These are phyloP conservation scores for Belonocnema kinseyi DNA, from an alignment of 1,140 invertebrate genomes.

Conservation along the genomic window DNA sequence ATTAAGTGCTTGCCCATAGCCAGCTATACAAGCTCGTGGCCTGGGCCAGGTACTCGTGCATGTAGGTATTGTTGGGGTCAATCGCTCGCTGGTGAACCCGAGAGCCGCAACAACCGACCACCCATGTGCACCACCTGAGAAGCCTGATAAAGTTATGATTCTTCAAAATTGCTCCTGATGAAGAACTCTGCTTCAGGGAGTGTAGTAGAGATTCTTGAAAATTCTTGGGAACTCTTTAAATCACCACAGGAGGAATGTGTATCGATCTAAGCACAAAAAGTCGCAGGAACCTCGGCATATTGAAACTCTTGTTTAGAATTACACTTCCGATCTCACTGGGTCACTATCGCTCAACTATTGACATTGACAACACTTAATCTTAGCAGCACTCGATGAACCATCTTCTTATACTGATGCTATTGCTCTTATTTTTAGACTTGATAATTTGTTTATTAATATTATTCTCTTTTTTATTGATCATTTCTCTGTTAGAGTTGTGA, in stretches of 20 bases:
- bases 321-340: constrained; percentile 6
- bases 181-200: not conserved
- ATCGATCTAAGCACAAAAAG: too few relatives aligned
- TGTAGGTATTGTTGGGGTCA: constrained; percentile 40
- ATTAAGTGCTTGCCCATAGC: constrained; percentile 69
- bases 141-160: not conserved
- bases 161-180: not conserved
- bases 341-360: constrained; percentile 8
- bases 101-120: constrained; percentile 28
- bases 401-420: not conserved
- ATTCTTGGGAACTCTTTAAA: not conserved
- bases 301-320: not conserved
- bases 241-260: not conserved
- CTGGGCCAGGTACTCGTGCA: constrained; percentile 36
- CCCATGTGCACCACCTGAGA: constrained; percentile 10
- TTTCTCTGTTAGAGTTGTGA: constrained; percentile 5
- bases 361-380: constrained; percentile 16
- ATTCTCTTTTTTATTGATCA: constrained; percentile 31
- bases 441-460: constrained; percentile 20
- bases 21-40: constrained; percentile 49
- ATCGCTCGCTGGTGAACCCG: constrained; percentile 46
- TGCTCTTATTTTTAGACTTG: not conserved
- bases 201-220: too few relatives aligned
- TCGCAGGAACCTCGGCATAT: not conserved
- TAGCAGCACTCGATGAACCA: constrained; percentile 17